Conservation (phyloP, 2,888 invertebrate species). For the Eupithecia abbreviata region DNA sequence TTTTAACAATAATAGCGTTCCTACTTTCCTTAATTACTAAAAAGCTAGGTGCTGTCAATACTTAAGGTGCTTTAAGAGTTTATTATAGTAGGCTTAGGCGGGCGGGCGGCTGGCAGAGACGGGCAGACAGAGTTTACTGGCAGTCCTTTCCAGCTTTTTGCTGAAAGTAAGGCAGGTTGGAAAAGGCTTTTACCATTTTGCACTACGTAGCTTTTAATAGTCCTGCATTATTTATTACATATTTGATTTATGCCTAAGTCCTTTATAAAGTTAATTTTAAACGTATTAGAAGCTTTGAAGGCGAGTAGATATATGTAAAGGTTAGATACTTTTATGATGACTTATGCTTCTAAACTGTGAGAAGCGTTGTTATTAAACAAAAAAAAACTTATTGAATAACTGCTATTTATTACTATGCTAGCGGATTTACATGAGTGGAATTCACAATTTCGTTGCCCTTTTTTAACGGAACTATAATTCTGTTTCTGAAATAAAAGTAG, state of each 20-base stretch:
- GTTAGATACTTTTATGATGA: background rate
- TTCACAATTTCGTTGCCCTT: background rate
- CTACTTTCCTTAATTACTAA: background rate
- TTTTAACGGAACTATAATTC: too few species aligned
- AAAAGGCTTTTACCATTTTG: constrained; percentile 24
- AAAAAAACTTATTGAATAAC: too few species aligned
- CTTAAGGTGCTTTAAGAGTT: background rate
- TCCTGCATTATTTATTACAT: constrained; percentile 41
- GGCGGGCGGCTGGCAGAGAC: constrained; percentile 11
- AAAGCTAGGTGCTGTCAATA: background rate
- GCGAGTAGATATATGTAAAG: background rate
- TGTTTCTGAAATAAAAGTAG: too few species aligned
- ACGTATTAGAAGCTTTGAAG: background rate
- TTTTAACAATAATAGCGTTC: background rate
- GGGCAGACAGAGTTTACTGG: background rate
- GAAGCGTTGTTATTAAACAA: background rate
- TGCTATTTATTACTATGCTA: background rate
- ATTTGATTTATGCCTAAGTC: background rate
- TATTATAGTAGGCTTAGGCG: constrained; percentile 1
- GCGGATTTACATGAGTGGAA: background rate
- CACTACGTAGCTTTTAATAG: constrained; percentile 28
- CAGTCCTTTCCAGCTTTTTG: constrained; percentile 21
- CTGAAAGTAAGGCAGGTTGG: constrained; percentile 2
- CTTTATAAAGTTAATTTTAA: background rate
- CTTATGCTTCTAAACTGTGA: background rate